Conservation (phyloP, 1,140 invertebrate species). For the Drosophila arizonae region DNA sequence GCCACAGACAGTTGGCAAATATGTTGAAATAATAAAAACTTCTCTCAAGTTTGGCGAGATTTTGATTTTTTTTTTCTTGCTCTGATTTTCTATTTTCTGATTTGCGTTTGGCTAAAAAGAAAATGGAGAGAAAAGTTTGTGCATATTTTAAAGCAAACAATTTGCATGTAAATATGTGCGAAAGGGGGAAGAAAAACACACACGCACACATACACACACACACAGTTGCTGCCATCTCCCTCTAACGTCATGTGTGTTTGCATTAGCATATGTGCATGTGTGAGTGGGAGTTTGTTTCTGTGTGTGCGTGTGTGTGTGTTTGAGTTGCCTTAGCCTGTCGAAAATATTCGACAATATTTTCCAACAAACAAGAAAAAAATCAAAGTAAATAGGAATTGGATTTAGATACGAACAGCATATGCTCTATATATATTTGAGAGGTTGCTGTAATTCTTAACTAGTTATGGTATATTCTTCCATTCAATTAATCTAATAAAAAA, state of each 20-base stretch:
- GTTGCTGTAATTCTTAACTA: no score
- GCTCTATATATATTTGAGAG: slow-evolving; percentile 22
- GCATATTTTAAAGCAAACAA: slow-evolving; percentile 80
- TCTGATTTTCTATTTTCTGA: not conserved
- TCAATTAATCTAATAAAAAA: no score
- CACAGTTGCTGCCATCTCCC: slow-evolving; percentile 24
- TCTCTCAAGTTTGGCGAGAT: slow-evolving; percentile 38
- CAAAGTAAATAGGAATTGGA: slow-evolving; percentile 12
- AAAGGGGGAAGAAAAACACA: slow-evolving; percentile 19
- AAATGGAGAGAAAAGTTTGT: slow-evolving; percentile 50
- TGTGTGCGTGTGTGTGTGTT: slow-evolving; percentile 31
- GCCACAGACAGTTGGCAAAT: not conserved
- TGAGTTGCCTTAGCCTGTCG: slow-evolving; percentile 62
- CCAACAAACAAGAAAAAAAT: slow-evolving; percentile 64
- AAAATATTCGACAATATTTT: slow-evolving; percentile 80
- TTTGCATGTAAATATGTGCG: slow-evolving; percentile 74
- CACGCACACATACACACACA: no score
- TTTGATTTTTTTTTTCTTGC: slow-evolving; percentile 37
- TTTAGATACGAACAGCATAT: slow-evolving; percentile 29
- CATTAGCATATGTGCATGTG: slow-evolving; percentile 29
- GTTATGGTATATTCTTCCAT: no score
- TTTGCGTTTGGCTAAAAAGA: slow-evolving; percentile 24
- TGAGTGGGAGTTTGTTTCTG: slow-evolving; percentile 33
- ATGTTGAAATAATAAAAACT: not conserved
- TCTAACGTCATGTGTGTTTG: slow-evolving; percentile 44